Base-by-base conservation (phyloP, 2,888 invertebrate genomes). In the Altica lythri region DNA sequence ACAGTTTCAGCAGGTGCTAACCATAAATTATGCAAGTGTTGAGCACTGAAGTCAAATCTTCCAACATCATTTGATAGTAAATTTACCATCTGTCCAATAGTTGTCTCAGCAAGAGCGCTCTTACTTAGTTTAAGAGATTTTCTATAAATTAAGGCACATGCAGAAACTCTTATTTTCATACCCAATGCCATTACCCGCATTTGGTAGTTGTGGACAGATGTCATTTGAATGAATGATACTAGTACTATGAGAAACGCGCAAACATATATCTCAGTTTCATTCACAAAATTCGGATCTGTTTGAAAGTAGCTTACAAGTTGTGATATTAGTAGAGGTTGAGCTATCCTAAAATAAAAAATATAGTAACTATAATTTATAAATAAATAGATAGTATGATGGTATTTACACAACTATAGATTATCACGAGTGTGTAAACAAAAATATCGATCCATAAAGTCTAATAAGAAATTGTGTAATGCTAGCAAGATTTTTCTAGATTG, bases 121-220 rank as follows among this genome's bases (percentile, higher is more conserved):
- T 63, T 61, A 47, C 64, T 67, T 29, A 67, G 34, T 43, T 55
- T 60, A 17, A 67, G 51, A 1, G 64, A 59, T 52, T 66, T 66
- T 42, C 91, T 83, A 72, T 92, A 93, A 52, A 95, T 84, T 17
- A 95, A 78, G 0, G 90, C 86, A 68, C 91, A 90, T 68, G 88
- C 86, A 0, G 90, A 90, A 0, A 93, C 83, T 9, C 93, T 79
- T 70, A 92, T 81, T 75, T 89, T 85, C 90, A 92, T 90, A 37
- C 93, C 92, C 75, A 90, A 82, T 66, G 90, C 87, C 47, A 89
- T 80, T 10, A 90, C 83, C 12, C 86, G 86, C 80, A 94, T 85
- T 86, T 94, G 92, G 71, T 90, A 92, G 0, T 92, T 91, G 77
- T 97, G 75, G 10, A 57, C 55, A 12, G 67, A 49, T 4, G 92